Evolutionary conservation across 37 sponge, comb jelly and placozoan species (phyloP), one percentile per base, ranked within the genome.

Genomic region (Ianthella basta): DNA sequence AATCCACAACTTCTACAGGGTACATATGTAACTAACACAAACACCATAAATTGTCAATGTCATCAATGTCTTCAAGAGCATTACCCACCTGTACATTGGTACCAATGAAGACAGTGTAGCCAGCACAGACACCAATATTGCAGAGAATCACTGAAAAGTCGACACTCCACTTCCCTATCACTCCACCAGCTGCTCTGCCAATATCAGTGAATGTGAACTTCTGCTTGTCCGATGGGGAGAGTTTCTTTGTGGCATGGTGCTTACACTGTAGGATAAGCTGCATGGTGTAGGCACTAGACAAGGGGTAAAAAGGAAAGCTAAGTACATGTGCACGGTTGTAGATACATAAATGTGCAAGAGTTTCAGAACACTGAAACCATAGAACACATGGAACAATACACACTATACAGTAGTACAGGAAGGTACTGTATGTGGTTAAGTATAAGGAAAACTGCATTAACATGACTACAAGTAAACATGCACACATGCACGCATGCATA

Each of bases 101-200:
- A 18, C 86, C 81, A 36, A 93, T 93, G 80, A 93, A 93, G 66
- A 93, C 83, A 87, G 87, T 93, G 67, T 93, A 93, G 19, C 88
- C 94, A 56, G 94, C 94, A 82, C 91, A 93, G 35, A 93, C 91
- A 18, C 94, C 94, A 6, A 93, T 79, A 72, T 93, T 90, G 63
- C 94, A 93, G 69, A 82, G 74, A 36, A 93, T 66, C 35, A 93
- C 94, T 12, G 94, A 82, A 14, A 93, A 59, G 34, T 93, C 81
- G 0, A 93, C 94, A 40, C 80, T 55, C 90, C 90, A 88, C 69
- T 85, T 85, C 21, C 94, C 94, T 65, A 84, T 8, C 3, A 41
- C 50, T 5, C 94, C 94, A 21, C 86, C 69, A 4, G 88, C 88
- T 20, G 23, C 20, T 18, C 78, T 19, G 6, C 94, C 94, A 21